A percentile compares a stretch with the other conserved stretches of the same genome.
Conservation (phyloP, 2,888 invertebrate genomes). For the Eudasyphora cyanicolor region DNA sequence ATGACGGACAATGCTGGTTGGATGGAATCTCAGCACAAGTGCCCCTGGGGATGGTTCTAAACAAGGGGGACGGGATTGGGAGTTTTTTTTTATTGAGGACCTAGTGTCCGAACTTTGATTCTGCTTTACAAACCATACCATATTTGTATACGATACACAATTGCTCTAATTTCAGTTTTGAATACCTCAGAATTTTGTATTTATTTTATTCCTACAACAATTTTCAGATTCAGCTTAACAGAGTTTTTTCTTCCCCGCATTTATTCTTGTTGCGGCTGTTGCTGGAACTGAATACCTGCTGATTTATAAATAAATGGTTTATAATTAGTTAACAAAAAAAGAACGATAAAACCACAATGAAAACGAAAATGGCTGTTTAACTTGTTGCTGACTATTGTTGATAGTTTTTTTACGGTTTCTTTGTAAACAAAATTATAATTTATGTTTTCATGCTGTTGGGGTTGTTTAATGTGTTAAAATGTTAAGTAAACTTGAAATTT, state of each 20-base stretch:
- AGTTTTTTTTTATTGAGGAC: no score
- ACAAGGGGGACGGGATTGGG: no score
- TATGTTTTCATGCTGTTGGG: not conserved
- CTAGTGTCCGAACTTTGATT: no score
- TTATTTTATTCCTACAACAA: not conserved
- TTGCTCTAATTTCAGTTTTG: not conserved
- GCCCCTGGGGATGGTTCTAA: no score
- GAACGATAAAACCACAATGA: not conserved
- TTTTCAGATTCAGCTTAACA: slow-evolving; percentile 4
- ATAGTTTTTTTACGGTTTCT: not conserved
- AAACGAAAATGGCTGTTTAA: not conserved
- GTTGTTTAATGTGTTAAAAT: not conserved
- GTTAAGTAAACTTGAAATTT: not conserved
- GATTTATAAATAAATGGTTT: slow-evolving; percentile 30
- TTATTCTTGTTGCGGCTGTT: not conserved
- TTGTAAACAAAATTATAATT: slow-evolving; percentile 13
- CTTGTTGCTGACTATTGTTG: not conserved
- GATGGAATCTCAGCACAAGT: no score
- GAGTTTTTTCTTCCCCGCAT: not conserved
- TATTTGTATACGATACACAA: no score
- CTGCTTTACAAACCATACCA: no score
- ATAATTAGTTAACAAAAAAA: slow-evolving; percentile 9
- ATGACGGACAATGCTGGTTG: no score
- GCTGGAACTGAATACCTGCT: slow-evolving; percentile 29
- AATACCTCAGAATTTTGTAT: not conserved